Evolutionary conservation across 64 coral and sea anemone species (phyloP).

Genomic region (Montipora cactus): DNA sequence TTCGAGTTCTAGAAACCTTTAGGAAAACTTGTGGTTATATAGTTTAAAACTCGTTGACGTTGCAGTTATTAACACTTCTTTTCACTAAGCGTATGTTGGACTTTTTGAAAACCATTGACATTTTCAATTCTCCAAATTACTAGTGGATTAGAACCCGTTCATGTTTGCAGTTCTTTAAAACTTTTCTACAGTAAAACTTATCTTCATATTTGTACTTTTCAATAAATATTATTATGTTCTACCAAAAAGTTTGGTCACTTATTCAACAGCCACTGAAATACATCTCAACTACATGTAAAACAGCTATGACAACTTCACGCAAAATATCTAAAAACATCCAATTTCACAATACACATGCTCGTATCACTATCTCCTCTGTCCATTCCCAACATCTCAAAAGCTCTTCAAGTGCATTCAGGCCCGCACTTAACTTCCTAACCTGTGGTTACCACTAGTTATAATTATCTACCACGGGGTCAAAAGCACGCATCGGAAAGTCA

Average conservation of each 20-base stretch:
- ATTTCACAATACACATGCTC: background rate
- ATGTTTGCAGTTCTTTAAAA: conserved; percentile 26
- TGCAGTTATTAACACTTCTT: conserved; percentile 11
- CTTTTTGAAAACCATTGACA: background rate
- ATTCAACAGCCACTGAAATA: conserved; percentile 21
- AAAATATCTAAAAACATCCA: conserved; percentile 3
- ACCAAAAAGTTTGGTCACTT: conserved; percentile 31
- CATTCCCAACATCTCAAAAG: conserved; percentile 8
- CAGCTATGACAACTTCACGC: background rate
- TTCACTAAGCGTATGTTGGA: conserved; percentile 16
- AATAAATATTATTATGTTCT: conserved; percentile 45
- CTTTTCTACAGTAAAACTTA: conserved; percentile 6
- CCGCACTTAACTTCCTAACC: conserved; percentile 23
- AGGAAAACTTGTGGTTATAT: conserved; percentile 15
- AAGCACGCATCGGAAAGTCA: no score
- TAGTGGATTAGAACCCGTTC: conserved; percentile 48
- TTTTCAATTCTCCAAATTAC: conserved; percentile 19
- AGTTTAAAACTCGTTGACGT: conserved; percentile 2
- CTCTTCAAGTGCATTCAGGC: conserved; percentile 50
- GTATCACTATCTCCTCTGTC: background rate
- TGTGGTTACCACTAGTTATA: conserved; percentile 51
- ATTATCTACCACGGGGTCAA: no score
- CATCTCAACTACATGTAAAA: conserved; percentile 6
- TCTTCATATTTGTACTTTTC: conserved; percentile 28
- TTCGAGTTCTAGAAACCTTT: conserved; percentile 2